These are phyloP conservation scores for Pteropus rufus DNA, from an alignment of 2,797 vertebrate genomes.

Conservation along the genomic window DNA sequence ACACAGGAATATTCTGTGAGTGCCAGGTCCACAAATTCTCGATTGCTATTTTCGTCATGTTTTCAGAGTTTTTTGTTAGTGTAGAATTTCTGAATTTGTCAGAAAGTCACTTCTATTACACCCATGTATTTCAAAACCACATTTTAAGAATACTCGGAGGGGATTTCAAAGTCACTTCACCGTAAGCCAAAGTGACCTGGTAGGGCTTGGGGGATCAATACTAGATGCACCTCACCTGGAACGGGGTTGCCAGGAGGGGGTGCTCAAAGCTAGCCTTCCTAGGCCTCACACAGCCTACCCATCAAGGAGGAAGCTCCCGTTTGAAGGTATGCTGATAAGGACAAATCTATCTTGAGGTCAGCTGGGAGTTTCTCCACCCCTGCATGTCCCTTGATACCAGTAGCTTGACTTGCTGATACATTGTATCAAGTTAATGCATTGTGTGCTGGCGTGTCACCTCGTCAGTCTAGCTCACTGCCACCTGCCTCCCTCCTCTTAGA, in stretches of 20 bases:
- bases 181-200: not conserved
- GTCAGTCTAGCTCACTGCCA: not conserved
- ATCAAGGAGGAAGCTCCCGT: not conserved
- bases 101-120: not conserved
- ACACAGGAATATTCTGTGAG: not conserved
- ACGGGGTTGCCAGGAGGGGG: rapidly evolving
- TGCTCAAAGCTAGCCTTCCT: not conserved
- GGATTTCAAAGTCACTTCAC: not conserved
- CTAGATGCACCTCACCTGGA: not conserved
- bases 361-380: not conserved
- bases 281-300: not conserved
- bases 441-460: not conserved
- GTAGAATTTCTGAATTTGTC: not conserved
- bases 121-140: not conserved
- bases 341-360: not conserved
- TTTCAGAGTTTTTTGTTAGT: not conserved
- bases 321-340: not conserved
- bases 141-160: not conserved
- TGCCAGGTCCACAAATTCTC: not conserved
- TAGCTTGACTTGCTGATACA: not conserved
- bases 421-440: not conserved
- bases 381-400: not conserved
- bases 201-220: not conserved
- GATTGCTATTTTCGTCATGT: not conserved
- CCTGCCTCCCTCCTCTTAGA: not conserved